Evolutionary conservation across 1,140 invertebrate genomes (phyloP).

Genomic region (Trachymyrmex septentrionalis): DNA sequence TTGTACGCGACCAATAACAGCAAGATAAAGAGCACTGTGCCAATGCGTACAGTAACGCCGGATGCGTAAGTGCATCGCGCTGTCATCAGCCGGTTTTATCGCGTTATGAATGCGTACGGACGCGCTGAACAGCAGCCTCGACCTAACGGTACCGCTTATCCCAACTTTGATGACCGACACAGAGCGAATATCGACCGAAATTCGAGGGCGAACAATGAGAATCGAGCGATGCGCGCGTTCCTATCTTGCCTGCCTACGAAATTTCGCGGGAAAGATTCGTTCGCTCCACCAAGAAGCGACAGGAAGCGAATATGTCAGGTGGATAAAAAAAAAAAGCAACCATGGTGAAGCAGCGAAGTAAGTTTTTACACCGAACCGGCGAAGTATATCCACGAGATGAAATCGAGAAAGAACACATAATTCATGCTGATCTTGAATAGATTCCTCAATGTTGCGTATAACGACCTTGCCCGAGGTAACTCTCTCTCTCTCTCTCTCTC

Average conservation of each 20-base stretch:
- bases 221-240: not conserved
- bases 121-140: conserved; percentile 9
- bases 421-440: conserved; percentile 23
- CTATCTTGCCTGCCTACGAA: not conserved
- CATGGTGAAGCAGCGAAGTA: not conserved
- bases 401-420: conserved; percentile 18
- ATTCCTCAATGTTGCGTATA: not conserved
- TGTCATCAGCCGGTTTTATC: conserved; percentile 31
- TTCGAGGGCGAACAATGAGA: conserved; percentile 10
- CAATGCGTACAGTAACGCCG: not conserved
- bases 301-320: not conserved
- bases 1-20: conserved; percentile 34
- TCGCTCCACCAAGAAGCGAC: not conserved
- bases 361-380: conserved; percentile 21
- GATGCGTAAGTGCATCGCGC: conserved; percentile 32
- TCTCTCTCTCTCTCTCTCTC: not conserved
- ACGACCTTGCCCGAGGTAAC: not conserved
- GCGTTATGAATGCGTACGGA: conserved; percentile 19
- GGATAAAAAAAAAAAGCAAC: conserved; percentile 21
- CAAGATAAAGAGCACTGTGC: conserved; percentile 22
- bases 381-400: conserved; percentile 1
- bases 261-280: not conserved
- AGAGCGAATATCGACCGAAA: not conserved
- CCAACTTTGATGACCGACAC: not conserved
- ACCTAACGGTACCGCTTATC: conserved; percentile 27